A percentile compares a stretch with the other conserved stretches of the same genome.
Conservation (phyloP, 2,888 invertebrate species). For the Teleiodes luculella region DNA sequence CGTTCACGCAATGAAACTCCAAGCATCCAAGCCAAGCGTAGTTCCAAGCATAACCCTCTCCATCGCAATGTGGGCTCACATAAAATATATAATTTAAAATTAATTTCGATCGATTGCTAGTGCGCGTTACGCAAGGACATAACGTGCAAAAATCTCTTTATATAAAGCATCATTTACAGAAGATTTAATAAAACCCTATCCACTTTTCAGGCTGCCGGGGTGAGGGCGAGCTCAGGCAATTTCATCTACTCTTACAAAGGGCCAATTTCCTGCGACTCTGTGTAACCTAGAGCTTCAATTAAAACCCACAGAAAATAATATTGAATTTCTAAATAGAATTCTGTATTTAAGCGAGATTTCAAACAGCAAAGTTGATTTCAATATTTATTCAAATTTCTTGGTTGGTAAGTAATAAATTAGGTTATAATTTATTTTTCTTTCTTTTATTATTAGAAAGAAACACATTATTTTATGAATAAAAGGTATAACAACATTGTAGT, state of each 20-base stretch:
- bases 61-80: too few relatives aligned
- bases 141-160: neutral
- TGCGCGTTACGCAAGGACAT: too few relatives aligned
- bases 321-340: neutral
- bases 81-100: too few relatives aligned
- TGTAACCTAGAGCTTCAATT: slow-evolving; percentile 4
- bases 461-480: too few relatives aligned
- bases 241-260: slow-evolving; percentile 2
- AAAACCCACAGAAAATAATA: neutral
- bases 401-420: too few relatives aligned
- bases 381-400: neutral
- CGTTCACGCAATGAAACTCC: too few relatives aligned
- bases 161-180: neutral
- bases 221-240: neutral
- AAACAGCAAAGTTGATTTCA: neutral
- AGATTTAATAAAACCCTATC: neutral
- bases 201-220: neutral
- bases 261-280: slow-evolving; percentile 2
- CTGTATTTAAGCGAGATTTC: neutral
- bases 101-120: too few relatives aligned
- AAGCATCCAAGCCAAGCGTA: too few relatives aligned
- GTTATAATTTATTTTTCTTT: too few relatives aligned
- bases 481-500: too few relatives aligned
- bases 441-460: too few relatives aligned
- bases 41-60: too few relatives aligned